Evolutionary conservation across 1,140 invertebrate genomes (phyloP), one percentile per base, ranked within the genome.

Genomic region (Vollenhovia emeryi): DNA sequence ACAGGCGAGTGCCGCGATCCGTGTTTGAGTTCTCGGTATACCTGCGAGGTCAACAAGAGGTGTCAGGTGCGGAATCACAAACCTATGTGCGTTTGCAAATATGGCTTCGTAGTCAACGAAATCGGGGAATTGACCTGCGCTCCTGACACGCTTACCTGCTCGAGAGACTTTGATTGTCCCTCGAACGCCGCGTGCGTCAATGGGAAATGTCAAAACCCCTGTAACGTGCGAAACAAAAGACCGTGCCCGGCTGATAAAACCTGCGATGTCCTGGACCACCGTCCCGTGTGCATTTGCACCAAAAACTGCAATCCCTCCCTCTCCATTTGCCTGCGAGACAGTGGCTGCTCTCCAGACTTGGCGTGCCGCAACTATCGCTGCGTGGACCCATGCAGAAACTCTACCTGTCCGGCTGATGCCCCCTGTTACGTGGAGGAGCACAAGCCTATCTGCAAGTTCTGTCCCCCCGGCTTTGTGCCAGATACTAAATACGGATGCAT

Each of bases 371-470:
- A 98, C 94, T 98, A 97, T 95, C 97, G 98, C 95, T 99, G 98
- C 94, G 96, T 98, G 96, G 97, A 99, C 95, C 98, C 98, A 84
- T 99, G 98, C 95, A 91, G 96, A 96, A 96, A 97, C 91, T 96
- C 97, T 92, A 96, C 95, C 92, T 98, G 98, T 95, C 96, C 97
- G 88, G 96, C 96, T 90, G 97, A 97, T 93, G 96, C 97, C 78
- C 98, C 98, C 91, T 99, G 98, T 95, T 97, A 97, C 95, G 98
- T 98, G 90, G 97, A 98, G 96, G 97, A 98, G 95, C 98, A 98
- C 96, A 98, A 97, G 95, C 97, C 98, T 88, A 97, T 98, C 94
- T 98, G 98, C 97, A 98, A 98, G 96, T 98, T 98, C 96, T 98
- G 98, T 96, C 98, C 98, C 92, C 96, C 96, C 95, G 98, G 98